phyloP scores from a whole-genome alignment of 2,113 vertebrate species.

The Varanus komodoensis region DNA sequence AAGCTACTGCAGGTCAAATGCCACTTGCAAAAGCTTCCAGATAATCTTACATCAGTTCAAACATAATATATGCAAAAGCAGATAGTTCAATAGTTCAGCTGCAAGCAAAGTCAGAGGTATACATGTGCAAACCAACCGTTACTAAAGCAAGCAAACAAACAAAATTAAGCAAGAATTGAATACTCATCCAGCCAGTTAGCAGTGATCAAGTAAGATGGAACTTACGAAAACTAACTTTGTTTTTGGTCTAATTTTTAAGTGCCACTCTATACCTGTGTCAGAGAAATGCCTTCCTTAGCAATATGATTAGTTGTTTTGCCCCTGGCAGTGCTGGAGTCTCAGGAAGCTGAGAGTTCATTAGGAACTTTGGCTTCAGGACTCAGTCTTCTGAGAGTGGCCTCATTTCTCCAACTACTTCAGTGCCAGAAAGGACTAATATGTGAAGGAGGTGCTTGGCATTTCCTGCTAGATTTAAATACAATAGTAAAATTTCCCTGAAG shows the following conservation, averaged over 20 bases:
- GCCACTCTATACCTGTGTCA: neutral
- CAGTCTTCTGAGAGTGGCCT: constrained; percentile 40
- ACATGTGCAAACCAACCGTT: neutral
- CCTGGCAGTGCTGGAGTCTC: constrained; percentile 7
- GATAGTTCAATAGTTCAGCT: neutral
- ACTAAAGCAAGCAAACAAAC: neutral
- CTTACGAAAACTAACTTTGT: neutral
- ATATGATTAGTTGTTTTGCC: constrained; percentile 16
- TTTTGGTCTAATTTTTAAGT: neutral
- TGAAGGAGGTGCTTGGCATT: constrained; percentile 55
- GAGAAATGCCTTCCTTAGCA: constrained; percentile 22
- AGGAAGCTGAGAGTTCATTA: constrained; percentile 42
- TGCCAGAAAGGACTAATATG: constrained; percentile 59
- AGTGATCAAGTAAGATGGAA: neutral
- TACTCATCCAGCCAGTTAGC: too few relatives aligned
- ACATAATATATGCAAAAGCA: neutral
- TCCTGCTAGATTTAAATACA: constrained; percentile 60
- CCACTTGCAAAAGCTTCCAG: neutral
- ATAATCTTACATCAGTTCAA: neutral
- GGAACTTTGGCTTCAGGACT: constrained; percentile 24
- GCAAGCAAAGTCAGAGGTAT: neutral
- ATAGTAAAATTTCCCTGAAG: constrained; percentile 65
- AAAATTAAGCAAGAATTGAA: too few relatives aligned
- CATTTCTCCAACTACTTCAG: constrained; percentile 36
- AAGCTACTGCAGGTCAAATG: neutral